Evolutionary conservation across 1,140 invertebrate genomes (phyloP).

Genomic region (Habropoda laboriosa): DNA sequence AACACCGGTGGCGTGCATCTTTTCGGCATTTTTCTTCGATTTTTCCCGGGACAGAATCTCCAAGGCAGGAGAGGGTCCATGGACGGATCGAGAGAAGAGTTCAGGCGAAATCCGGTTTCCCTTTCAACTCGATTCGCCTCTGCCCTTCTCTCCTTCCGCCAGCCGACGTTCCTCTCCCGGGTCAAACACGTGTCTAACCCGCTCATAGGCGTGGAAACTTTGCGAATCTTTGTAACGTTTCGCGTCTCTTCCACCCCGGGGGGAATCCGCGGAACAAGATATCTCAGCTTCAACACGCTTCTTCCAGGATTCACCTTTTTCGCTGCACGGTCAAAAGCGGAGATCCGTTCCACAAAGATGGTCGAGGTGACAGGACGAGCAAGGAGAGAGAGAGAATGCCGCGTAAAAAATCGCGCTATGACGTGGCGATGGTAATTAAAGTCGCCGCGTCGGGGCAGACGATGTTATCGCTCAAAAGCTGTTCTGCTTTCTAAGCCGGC

Average conservation of each 20-base stretch:
- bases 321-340: background rate
- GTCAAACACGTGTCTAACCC: constrained; percentile 46
- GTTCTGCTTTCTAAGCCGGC: constrained; percentile 25
- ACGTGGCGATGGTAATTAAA: constrained; percentile 12
- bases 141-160: constrained; percentile 1
- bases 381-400: background rate
- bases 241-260: background rate
- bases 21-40: constrained; percentile 13
- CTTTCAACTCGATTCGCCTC: constrained; percentile 20
- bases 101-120: constrained; percentile 45
- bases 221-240: background rate
- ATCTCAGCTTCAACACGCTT: too few relatives aligned
- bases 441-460: constrained; percentile 16
- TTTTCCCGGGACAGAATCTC: constrained; percentile 21
- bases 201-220: constrained; percentile 25
- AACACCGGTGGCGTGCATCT: constrained; percentile 5
- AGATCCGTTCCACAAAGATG: background rate
- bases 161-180: background rate
- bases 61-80: background rate
- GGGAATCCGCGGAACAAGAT: background rate
- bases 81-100: background rate
- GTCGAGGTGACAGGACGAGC: background rate
- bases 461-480: constrained; percentile 21
- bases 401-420: constrained; percentile 10
- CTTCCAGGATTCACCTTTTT: background rate